phyloP scores from a whole-genome alignment of 2,797 vertebrate species.

The Neoniphon sammara region DNA sequence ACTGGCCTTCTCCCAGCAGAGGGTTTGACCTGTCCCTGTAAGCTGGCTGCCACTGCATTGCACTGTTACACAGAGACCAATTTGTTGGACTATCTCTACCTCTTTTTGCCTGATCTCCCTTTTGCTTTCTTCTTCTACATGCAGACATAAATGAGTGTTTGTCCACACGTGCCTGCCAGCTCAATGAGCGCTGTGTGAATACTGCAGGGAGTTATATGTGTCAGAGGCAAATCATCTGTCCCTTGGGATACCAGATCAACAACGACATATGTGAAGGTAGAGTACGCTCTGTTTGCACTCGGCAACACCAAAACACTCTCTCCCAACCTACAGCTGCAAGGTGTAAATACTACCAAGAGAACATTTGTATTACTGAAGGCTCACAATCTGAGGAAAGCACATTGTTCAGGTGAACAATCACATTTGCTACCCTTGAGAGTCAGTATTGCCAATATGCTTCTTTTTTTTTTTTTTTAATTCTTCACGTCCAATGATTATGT shows the following conservation, averaged over 20 bases:
- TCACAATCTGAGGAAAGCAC: conserved; percentile 56
- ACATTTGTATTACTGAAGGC: conserved; percentile 20
- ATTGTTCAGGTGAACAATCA: conserved; percentile 56
- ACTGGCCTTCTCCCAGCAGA: conserved; percentile 45
- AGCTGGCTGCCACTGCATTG: conserved; percentile 32
- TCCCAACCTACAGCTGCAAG: conserved; percentile 25
- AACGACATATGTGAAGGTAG: conserved; percentile 87
- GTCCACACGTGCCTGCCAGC: conserved; percentile 84
- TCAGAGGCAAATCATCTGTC: conserved; percentile 85
- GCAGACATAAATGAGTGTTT: conserved; percentile 92
- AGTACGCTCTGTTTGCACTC: conserved; percentile 25
- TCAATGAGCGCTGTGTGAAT: conserved; percentile 88
- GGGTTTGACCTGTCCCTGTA: conserved; percentile 47
- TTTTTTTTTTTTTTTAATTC: conserved; percentile 6
- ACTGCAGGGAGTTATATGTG: conserved; percentile 88
- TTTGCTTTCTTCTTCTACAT: conserved; percentile 34
- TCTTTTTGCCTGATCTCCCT: conserved; percentile 24
- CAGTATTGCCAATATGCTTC: background rate
- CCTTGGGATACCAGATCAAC: conserved; percentile 82
- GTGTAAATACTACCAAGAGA: conserved; percentile 35
- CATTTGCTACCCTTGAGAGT: conserved; percentile 21
- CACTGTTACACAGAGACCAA: conserved; percentile 24
- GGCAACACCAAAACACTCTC: conserved; percentile 24
- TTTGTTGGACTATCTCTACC: conserved; percentile 8
- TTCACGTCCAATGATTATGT: conserved; percentile 25